These are phyloP conservation scores for Trialeurodes vaporariorum DNA, from an alignment of 1,140 invertebrate species.

Conservation along the genomic window DNA sequence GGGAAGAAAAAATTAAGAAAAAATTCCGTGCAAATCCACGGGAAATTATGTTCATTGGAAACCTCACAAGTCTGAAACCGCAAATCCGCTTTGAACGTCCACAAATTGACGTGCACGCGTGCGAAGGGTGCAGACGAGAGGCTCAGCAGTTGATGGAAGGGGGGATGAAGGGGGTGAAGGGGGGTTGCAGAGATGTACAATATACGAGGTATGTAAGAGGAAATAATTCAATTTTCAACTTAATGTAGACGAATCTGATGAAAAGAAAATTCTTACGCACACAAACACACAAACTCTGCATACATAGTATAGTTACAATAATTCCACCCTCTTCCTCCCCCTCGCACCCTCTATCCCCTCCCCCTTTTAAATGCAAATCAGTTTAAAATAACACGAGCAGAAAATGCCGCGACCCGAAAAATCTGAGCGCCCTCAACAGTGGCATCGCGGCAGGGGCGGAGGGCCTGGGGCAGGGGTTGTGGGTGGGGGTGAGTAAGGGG, in stretches of 20 bases:
- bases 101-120: neutral
- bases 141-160: neutral
- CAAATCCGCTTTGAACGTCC: neutral
- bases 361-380: neutral
- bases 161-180: neutral
- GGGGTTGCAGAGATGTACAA: too few species aligned
- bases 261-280: neutral
- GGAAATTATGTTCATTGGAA: too few species aligned
- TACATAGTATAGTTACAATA: too few species aligned
- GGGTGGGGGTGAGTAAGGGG: too few species aligned
- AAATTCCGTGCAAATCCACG: too few species aligned
- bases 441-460: neutral
- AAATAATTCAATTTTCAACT: neutral
- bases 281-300: too few species aligned
- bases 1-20: too few species aligned
- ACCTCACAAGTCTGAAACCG: too few species aligned
- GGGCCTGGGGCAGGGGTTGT: too few species aligned
- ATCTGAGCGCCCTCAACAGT: neutral
- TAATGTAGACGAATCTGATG: neutral
- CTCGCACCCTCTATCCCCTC: too few species aligned
- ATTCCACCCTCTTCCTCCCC: too few species aligned
- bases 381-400: neutral
- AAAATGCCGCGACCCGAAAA: neutral
- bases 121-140: too few species aligned
- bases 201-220: neutral